phyloP scores from a whole-genome alignment of 2,888 invertebrate genomes.

The Isoperla grammatica region DNA sequence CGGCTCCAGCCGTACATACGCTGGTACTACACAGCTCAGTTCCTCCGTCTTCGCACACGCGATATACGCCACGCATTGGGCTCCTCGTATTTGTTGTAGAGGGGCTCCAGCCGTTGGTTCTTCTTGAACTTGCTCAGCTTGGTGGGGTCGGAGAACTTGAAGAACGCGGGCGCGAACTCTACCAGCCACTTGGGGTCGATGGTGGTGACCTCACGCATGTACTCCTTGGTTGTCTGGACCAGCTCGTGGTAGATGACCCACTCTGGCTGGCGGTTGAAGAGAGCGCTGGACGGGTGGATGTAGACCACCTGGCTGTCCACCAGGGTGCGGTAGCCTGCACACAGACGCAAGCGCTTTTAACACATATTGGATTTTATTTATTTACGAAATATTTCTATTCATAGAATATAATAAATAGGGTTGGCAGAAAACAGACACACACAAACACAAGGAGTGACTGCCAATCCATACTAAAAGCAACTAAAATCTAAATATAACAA shows the following conservation, averaged over 20 bases:
- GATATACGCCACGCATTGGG: slow-evolving; percentile 99
- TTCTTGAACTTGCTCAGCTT: slow-evolving; percentile 98
- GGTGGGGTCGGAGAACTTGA: slow-evolving; percentile 97
- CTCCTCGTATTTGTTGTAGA: slow-evolving; percentile 98
- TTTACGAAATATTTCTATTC: too few species aligned
- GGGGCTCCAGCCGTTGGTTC: slow-evolving; percentile 94
- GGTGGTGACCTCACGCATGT: slow-evolving; percentile 97
- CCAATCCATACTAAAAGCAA: too few species aligned
- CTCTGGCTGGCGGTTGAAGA: slow-evolving; percentile 98
- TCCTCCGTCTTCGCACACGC: slow-evolving; percentile 76
- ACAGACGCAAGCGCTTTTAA: slow-evolving; percentile 34
- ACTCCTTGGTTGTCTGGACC: slow-evolving; percentile 97
- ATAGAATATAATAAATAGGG: too few species aligned
- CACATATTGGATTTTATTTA: too few species aligned
- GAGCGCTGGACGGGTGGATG: slow-evolving; percentile 96
- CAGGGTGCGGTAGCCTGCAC: slow-evolving; percentile 76
- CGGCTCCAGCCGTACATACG: slow-evolving; percentile 94
- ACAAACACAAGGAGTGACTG: too few species aligned
- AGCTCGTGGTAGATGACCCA: slow-evolving; percentile 99
- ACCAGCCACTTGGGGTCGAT: slow-evolving; percentile 98
- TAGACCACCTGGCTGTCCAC: slow-evolving; percentile 98
- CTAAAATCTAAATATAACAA: too few species aligned
- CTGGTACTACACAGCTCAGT: slow-evolving; percentile 50
- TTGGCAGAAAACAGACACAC: too few species aligned
- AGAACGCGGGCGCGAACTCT: slow-evolving; percentile 98